Conservation (phyloP, 2,888 invertebrate genomes). For the Synanthedon myopaeformis region DNA sequence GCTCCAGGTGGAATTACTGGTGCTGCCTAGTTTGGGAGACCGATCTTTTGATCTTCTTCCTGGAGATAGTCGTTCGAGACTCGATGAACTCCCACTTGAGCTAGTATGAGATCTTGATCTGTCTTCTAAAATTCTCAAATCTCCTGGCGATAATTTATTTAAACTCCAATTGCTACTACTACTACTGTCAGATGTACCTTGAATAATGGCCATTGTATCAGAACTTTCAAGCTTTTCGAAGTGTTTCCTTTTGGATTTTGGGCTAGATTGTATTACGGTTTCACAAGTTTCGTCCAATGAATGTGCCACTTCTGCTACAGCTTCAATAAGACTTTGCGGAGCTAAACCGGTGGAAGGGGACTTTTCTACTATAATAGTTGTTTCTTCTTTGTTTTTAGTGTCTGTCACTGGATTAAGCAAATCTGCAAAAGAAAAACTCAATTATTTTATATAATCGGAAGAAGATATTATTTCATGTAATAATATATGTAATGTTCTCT, state of each 20-base stretch:
- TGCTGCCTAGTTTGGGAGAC: constrained; percentile 62
- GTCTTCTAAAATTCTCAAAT: constrained; percentile 59
- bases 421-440: neutral
- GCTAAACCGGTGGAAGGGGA: constrained; percentile 30
- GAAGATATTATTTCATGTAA: neutral
- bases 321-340: constrained; percentile 70
- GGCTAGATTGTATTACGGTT: constrained; percentile 74
- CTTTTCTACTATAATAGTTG: constrained; percentile 17
- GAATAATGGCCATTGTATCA: constrained; percentile 55
- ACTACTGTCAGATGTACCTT: constrained; percentile 63
- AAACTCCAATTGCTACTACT: constrained; percentile 68
- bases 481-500: neutral
- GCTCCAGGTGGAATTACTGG: constrained; percentile 65
- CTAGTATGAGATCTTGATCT: constrained; percentile 62
- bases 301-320: constrained; percentile 75
- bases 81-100: constrained; percentile 64
- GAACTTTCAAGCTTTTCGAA: constrained; percentile 61
- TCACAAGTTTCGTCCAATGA: constrained; percentile 77
- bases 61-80: constrained; percentile 60
- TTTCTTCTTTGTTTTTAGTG: constrained; percentile 27
- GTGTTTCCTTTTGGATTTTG: constrained; percentile 63
- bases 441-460: neutral
- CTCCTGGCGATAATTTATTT: constrained; percentile 63
- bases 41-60: constrained; percentile 63
- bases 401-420: constrained; percentile 23